Percentiles rank a stretch among this genome's conserved stretches.
These are phyloP conservation scores for Pelodytes ibericus DNA, from an alignment of 2,797 vertebrate genomes.

Conservation along the genomic window DNA sequence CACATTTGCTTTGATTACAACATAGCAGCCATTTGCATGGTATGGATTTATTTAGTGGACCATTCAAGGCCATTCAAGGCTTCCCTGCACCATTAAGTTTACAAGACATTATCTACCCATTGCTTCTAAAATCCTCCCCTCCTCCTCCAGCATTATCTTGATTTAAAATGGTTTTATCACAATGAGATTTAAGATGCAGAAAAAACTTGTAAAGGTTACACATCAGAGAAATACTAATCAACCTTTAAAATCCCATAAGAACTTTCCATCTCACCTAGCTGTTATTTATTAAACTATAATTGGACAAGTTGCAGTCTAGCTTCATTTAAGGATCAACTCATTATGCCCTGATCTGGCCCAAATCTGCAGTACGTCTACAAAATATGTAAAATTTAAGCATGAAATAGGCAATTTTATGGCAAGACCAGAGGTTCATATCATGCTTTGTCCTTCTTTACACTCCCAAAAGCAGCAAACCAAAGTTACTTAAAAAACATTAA, in stretches of 20 bases:
- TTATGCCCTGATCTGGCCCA: too few relatives aligned
- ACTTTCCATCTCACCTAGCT: constrained; percentile 51
- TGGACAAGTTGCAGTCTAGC: constrained; percentile 4
- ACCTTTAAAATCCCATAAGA: constrained; percentile 47
- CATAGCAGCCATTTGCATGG: constrained; percentile 51
- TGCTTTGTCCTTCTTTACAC: too few relatives aligned
- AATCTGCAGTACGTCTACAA: too few relatives aligned
- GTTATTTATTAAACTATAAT: constrained; percentile 56
- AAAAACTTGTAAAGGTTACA: constrained; percentile 47
- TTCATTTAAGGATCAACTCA: too few relatives aligned
- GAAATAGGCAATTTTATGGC: too few relatives aligned
- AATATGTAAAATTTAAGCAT: too few relatives aligned
- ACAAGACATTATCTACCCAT: constrained; percentile 37
- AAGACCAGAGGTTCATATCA: too few relatives aligned
- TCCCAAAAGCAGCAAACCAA: too few relatives aligned
- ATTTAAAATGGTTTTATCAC: constrained; percentile 46
- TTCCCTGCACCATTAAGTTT: constrained; percentile 47
- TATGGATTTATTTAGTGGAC: constrained; percentile 41
- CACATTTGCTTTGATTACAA: constrained; percentile 50
- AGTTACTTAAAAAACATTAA: too few relatives aligned
- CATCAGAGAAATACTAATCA: constrained; percentile 42
- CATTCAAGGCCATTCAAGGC: constrained; percentile 19
- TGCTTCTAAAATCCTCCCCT: constrained; percentile 31
- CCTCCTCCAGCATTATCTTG: constrained; percentile 36
- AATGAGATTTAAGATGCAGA: constrained; percentile 53